A percentile compares a stretch with the other conserved stretches of the same genome.
phyloP scores from a whole-genome alignment of 1,140 invertebrate genomes.

The Sitophilus oryzae region DNA sequence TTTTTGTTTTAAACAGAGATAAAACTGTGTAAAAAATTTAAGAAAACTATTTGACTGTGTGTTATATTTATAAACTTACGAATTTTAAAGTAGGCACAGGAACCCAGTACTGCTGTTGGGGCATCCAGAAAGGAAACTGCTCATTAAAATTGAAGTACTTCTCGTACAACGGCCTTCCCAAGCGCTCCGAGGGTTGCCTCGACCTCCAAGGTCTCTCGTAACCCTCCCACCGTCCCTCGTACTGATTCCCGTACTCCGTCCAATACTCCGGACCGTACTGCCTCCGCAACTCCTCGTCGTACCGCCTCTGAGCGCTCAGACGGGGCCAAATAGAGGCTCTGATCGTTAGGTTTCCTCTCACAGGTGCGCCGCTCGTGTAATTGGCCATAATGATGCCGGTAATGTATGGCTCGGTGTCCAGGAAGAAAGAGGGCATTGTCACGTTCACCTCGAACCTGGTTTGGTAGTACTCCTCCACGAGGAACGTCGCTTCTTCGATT shows the following conservation, averaged over 20 bases:
- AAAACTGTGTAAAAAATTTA: no score
- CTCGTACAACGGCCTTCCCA: slow-evolving; percentile 49
- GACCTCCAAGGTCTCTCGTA: slow-evolving; percentile 17
- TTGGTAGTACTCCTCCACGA: slow-evolving; percentile 93
- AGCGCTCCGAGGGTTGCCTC: slow-evolving; percentile 11
- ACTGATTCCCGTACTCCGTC: neutral
- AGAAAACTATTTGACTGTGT: no score
- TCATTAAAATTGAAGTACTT: slow-evolving; percentile 72
- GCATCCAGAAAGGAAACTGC: slow-evolving; percentile 71
- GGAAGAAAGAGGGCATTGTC: slow-evolving; percentile 89
- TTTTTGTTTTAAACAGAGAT: no score
- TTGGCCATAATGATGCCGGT: slow-evolving; percentile 85
- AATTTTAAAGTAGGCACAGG: slow-evolving; percentile 62
- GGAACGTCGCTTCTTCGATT: slow-evolving; percentile 76
- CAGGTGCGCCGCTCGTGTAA: slow-evolving; percentile 83
- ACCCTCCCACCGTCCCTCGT: neutral
- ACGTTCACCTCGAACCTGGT: slow-evolving; percentile 91
- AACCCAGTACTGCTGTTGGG: slow-evolving; percentile 48
- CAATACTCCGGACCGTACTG: neutral
- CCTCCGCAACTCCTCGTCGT: slow-evolving; percentile 25
- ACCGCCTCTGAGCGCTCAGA: slow-evolving; percentile 49
- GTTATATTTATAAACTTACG: slow-evolving; percentile 50
- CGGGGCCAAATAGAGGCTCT: slow-evolving; percentile 66
- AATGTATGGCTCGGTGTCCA: slow-evolving; percentile 76
- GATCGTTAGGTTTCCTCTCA: slow-evolving; percentile 78